These are phyloP conservation scores for Corbicula japonica DNA, from an alignment of 2,888 invertebrate genomes.

Conservation along the genomic window DNA sequence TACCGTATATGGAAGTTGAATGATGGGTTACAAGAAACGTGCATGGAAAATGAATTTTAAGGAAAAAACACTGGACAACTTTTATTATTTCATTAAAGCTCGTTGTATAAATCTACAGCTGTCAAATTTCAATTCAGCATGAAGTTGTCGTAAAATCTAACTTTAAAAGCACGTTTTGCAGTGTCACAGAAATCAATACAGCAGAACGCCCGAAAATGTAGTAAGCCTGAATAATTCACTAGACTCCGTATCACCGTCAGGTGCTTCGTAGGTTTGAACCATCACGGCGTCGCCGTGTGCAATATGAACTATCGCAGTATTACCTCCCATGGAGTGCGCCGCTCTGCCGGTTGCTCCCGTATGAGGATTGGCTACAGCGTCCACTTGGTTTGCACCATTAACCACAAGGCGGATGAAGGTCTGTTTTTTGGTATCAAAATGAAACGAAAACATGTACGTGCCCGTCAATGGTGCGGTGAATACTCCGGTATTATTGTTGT, in stretches of 20 bases:
- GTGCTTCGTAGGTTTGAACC: conserved; percentile 7
- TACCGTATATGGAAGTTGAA: too few relatives aligned
- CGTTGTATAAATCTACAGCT: too few relatives aligned
- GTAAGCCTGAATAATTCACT: not conserved
- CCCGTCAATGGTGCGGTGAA: conserved; percentile 23
- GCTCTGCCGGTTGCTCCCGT: not conserved
- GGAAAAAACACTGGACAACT: too few relatives aligned
- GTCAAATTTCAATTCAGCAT: too few relatives aligned
- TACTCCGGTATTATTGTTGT: conserved; percentile 10
- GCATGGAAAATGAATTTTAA: too few relatives aligned
- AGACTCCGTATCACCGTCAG: not conserved
- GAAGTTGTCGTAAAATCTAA: too few relatives aligned
- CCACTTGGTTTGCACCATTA: conserved; percentile 14
- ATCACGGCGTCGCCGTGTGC: not conserved
- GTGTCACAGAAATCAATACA: too few relatives aligned
- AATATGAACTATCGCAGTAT: conserved; percentile 17
- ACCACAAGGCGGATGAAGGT: conserved; percentile 9
- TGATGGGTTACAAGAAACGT: too few relatives aligned
- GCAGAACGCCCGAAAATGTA: conserved; percentile 22
- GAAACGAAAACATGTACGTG: conserved; percentile 2
- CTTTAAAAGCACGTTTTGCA: too few relatives aligned
- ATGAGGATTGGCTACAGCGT: conserved; percentile 23
- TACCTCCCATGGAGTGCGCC: conserved; percentile 11
- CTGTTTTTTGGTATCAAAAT: not conserved
- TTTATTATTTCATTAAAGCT: too few relatives aligned